Base-by-base conservation (phyloP, 2,797 vertebrate species). In the Hyperoplus immaculatus region DNA sequence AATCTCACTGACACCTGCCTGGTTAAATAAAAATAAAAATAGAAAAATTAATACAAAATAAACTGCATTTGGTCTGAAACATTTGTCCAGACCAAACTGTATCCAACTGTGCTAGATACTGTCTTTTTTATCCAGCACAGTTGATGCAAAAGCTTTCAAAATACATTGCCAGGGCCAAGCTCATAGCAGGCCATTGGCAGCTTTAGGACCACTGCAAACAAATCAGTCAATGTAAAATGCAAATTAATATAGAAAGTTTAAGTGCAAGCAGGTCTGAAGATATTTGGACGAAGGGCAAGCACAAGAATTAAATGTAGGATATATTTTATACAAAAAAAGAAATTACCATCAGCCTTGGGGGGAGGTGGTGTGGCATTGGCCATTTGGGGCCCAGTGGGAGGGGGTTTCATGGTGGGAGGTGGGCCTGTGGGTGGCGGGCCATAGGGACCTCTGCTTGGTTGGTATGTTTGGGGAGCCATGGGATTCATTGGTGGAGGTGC, bases 291-390 rank as follows among this genome's bases (percentile, higher is more conserved):
- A 2, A 63, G 6, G 21, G 49, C 8, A 61, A n/a, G 4, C 16
- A 63, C 51, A 45, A 46, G 69, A 60, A 63, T 49, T 36, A 16
- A n/a, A 49, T 4, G 11, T 14, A 8, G 11, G 1, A 41, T 29
- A 29, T 29, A 29, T 29, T 29, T 29, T 29, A 36, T 14, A 69
- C 42, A 7, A 43, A 59, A 67, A 15, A 13, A 66, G 2, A 14
- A 50, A 91, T 93, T 93, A 97, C 97, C 96, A 79, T 96, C 96
- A 72, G 75, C 92, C 69, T 81, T 95, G 64, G 86, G 78, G 75
- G 69, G 86, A 83, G 95, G 82, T 83, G 88, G 85, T 54, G 92
- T 85, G 51, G 87, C 86, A 72, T 69, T 86, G 57, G 78, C 82
- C 78, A 92, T 18, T 15, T 93, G 91, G 55, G 93, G 84, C 76